Conservation (phyloP, 2,888 invertebrate genomes). For the Suillia variegata region DNA sequence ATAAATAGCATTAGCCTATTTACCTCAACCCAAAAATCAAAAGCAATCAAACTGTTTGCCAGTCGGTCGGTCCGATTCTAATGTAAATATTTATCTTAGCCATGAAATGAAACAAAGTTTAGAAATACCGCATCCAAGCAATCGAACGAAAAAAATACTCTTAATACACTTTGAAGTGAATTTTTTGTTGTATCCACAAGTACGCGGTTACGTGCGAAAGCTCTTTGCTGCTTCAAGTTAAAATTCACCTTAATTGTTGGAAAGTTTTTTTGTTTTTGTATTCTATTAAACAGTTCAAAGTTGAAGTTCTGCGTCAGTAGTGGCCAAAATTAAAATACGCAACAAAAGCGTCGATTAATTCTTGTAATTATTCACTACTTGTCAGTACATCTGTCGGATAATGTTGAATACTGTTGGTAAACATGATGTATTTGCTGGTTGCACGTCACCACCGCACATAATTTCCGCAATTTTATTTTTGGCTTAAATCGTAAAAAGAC, state of each 20-base stretch:
- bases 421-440: too few relatives aligned
- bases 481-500: constrained; percentile 40
- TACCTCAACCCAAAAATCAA: constrained; percentile 18
- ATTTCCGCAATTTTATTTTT: constrained; percentile 44
- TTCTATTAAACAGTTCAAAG: constrained; percentile 41
- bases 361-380: too few relatives aligned
- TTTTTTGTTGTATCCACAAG: neutral
- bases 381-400: too few relatives aligned
- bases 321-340: neutral
- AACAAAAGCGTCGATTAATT: too few relatives aligned
- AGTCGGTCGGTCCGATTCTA: constrained; percentile 19
- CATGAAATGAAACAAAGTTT: constrained; percentile 3
- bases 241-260: too few relatives aligned
- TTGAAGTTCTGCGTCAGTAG: too few relatives aligned
- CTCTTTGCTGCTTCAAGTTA: too few relatives aligned
- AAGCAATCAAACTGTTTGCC: constrained; percentile 26
- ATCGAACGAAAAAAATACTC: neutral
- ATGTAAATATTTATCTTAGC: constrained; percentile 30
- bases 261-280: too few relatives aligned
- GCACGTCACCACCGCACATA: constrained; percentile 36
- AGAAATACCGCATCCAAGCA: neutral
- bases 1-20: constrained; percentile 6
- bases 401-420: too few relatives aligned
- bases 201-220: too few relatives aligned
- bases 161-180: constrained; percentile 8